Conservation (phyloP, 2,888 invertebrate genomes). For the Silvanus unidentatus region DNA sequence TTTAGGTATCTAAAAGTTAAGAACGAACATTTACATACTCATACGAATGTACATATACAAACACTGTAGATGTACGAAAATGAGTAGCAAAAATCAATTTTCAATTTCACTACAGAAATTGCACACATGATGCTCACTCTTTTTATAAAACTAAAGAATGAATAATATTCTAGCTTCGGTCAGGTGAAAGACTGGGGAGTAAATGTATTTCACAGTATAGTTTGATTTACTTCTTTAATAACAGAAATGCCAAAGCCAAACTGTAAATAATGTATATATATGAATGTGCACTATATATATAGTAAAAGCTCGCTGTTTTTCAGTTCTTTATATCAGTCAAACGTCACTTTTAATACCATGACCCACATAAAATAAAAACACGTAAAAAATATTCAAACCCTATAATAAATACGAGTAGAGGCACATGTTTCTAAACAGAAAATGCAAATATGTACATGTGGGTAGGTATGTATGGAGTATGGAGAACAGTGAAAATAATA, state of each 20-base stretch:
- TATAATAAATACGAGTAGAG: no score
- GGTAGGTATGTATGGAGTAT: no score
- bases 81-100: not conserved
- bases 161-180: not conserved
- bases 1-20: no score
- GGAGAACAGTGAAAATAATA: no score
- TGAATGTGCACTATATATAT: not conserved
- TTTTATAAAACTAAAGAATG: no score
- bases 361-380: constrained; percentile 1
- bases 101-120: not conserved
- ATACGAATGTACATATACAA: not conserved
- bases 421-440: no score
- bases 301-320: not conserved
- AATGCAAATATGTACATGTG: no score
- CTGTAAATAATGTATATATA: constrained; percentile 2
- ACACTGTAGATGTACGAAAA: not conserved
- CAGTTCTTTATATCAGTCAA: constrained; percentile 1
- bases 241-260: not conserved
- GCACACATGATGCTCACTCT: no score
- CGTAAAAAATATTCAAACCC: not conserved
- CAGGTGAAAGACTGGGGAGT: no score
- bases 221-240: constrained; percentile 1
- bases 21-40: no score
- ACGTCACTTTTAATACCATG: constrained; percentile 3
- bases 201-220: not conserved